phyloP scores from a whole-genome alignment of 1,140 invertebrate genomes.

The Drosophila elegans region DNA sequence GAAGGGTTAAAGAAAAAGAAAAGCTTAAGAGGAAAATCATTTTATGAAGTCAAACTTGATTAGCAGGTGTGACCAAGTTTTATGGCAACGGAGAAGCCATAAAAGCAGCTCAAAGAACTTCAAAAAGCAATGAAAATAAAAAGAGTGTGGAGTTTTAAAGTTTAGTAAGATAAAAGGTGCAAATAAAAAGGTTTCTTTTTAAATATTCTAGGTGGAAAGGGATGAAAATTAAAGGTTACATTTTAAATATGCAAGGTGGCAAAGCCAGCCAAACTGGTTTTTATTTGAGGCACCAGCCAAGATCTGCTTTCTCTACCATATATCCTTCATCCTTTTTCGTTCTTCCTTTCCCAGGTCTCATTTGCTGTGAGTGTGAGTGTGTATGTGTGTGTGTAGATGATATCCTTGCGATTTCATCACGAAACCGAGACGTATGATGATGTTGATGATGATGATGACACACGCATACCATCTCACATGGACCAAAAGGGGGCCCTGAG shows the following conservation, averaged over 20 bases:
- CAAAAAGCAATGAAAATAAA: background rate
- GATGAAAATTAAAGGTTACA: slow-evolving; percentile 20
- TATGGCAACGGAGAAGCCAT: slow-evolving; percentile 15
- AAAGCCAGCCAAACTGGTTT: slow-evolving; percentile 38
- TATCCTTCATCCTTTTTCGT: slow-evolving; percentile 5
- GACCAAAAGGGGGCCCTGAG: background rate
- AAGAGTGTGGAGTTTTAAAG: background rate
- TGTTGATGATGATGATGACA: slow-evolving; percentile 69
- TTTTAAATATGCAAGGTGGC: slow-evolving; percentile 18
- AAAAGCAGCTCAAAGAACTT: slow-evolving; percentile 1
- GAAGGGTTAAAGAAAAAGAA: background rate
- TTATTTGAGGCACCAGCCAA: slow-evolving; percentile 31
- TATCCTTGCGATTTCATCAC: slow-evolving; percentile 76
- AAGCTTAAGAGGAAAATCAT: background rate
- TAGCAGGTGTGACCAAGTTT: slow-evolving; percentile 11
- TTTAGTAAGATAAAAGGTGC: slow-evolving; percentile 1
- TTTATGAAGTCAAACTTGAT: slow-evolving; percentile 8
- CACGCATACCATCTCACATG: slow-evolving; percentile 38
- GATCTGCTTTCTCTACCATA: slow-evolving; percentile 19
- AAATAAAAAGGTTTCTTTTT: slow-evolving; percentile 25
- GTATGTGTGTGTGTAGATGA: slow-evolving; percentile 52
- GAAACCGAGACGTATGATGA: slow-evolving; percentile 79
- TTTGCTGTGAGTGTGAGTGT: slow-evolving; percentile 45
- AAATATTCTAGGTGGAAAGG: background rate
- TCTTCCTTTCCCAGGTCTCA: slow-evolving; percentile 5